Percentiles rank a stretch among this genome's conserved stretches.
phyloP scores from a whole-genome alignment of 2,888 invertebrate species.

The Aphidius colemani region DNA sequence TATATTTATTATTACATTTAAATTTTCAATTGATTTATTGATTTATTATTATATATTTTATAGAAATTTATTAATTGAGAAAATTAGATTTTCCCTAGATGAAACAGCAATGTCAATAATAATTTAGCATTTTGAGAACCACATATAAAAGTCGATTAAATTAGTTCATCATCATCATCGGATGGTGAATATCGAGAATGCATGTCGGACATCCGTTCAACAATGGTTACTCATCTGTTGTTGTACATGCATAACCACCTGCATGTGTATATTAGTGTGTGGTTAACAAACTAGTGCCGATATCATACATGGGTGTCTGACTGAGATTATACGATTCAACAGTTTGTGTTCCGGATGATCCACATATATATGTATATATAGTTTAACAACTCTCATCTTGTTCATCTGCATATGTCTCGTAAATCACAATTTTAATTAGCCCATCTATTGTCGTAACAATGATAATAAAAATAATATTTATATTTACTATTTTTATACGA shows the following conservation, averaged over 20 bases:
- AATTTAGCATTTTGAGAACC: no score
- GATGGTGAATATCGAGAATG: slow-evolving; percentile 5
- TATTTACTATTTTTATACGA: not conserved
- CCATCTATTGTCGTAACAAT: not conserved
- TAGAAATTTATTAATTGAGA: no score
- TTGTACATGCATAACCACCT: not conserved
- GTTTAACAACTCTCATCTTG: no score
- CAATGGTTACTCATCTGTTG: slow-evolving; percentile 6
- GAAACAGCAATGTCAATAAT: no score
- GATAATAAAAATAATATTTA: not conserved
- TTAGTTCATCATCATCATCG: slow-evolving; percentile 2
- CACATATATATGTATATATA: not conserved
- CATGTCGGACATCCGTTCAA: slow-evolving; percentile 16
- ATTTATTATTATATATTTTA: no score
- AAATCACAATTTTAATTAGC: slow-evolving; percentile 44
- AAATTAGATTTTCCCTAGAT: no score
- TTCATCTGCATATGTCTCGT: slow-evolving; percentile 30
- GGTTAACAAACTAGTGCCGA: not conserved
- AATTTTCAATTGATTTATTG: no score
- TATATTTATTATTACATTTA: no score
- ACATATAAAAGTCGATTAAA: not conserved
- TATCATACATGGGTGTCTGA: slow-evolving; percentile 19
- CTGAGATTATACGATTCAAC: slow-evolving; percentile 29
- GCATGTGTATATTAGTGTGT: not conserved
- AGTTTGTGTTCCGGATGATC: slow-evolving; percentile 20